Base-by-base conservation (phyloP, 2,888 invertebrate species). In the Eulithis testata region DNA sequence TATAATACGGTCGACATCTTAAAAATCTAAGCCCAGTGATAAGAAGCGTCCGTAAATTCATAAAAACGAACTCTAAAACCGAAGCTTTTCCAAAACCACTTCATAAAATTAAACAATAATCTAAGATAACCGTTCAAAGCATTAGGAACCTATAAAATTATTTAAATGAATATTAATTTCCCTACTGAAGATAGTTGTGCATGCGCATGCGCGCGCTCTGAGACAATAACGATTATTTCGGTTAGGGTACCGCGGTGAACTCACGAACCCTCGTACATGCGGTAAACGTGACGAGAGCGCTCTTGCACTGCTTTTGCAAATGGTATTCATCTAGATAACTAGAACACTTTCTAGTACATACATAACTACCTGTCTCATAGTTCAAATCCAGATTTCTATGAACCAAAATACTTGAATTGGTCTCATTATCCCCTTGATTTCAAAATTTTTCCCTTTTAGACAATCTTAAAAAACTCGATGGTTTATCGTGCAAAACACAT, bases 121-220 rank as follows among this genome's bases (percentile, higher is more conserved):
- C 62, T 14, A n/a, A 56, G 49, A 27, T 56, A 63, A 52, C 67
- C 53, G 59, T 63, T 21, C 14, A 9, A 36, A 43, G 54, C 67
- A 63, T 67, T 68, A 60, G 21, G 54, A 59, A 63, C 63, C 63
- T 69, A 66, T 66, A 53, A 44, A 57, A 66, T 70, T 68, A 70
- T 67, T 60, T 68, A 70, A 70, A 72, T 72, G 51, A 69, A 66
- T 70, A 64, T 69, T 69, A 68, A 72, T 68, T 65, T 65, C 65
- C 21, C 66, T 43, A 63, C 60, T 27, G 62, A 21, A 43, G 68
- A 71, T 71, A 66, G 55, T 11, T 44, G n/a, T n/a, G 61, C 64
- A 65, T 60, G 68, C 68, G 70, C 68, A 57, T 14, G 56, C 53
- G 58, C 47, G 27, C 51, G 49, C n/a, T 44, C 44, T 37, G 52